Evolutionary conservation across 2,888 invertebrate genomes (phyloP).

Genomic region (Phragmatobia fuliginosa): DNA sequence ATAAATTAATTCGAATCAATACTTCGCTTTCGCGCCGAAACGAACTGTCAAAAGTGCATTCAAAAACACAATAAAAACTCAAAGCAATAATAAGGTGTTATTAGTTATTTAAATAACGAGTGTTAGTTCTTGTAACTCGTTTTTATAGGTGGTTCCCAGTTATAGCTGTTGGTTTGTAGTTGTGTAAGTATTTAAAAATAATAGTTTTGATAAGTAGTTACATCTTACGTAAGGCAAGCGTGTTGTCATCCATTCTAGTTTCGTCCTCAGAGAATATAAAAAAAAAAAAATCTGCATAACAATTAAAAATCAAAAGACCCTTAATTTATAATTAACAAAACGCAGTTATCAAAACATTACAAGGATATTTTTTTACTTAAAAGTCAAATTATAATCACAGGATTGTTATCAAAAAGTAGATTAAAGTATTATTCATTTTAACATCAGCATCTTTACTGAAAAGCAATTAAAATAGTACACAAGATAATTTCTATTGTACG

Average conservation of each 20-base stretch:
- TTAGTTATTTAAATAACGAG: constrained; percentile 65
- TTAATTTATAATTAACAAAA: no score
- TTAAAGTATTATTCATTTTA: background rate
- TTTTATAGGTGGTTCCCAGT: constrained; percentile 71
- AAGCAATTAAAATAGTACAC: constrained; percentile 4
- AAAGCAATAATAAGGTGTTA: constrained; percentile 80
- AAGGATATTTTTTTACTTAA: background rate
- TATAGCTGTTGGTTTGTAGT: constrained; percentile 61
- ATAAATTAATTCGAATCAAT: constrained; percentile 49
- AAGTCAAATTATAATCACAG: background rate
- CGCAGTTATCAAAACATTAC: no score
- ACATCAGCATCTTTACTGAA: constrained; percentile 2
- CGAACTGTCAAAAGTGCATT: constrained; percentile 65
- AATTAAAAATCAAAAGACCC: background rate
- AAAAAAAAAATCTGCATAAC: background rate
- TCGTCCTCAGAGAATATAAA: constrained; percentile 28
- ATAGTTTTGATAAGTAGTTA: constrained; percentile 63
- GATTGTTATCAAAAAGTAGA: background rate
- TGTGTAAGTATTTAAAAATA: constrained; percentile 76
- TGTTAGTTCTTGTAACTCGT: constrained; percentile 49
- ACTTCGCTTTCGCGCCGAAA: constrained; percentile 69
- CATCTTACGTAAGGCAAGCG: constrained; percentile 78
- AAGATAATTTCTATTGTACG: constrained; percentile 18
- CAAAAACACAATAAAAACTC: constrained; percentile 66
- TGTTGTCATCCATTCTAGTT: constrained; percentile 57